Evolutionary conservation across 1,140 invertebrate genomes (phyloP).

Genomic region (Charaxes varanes): DNA sequence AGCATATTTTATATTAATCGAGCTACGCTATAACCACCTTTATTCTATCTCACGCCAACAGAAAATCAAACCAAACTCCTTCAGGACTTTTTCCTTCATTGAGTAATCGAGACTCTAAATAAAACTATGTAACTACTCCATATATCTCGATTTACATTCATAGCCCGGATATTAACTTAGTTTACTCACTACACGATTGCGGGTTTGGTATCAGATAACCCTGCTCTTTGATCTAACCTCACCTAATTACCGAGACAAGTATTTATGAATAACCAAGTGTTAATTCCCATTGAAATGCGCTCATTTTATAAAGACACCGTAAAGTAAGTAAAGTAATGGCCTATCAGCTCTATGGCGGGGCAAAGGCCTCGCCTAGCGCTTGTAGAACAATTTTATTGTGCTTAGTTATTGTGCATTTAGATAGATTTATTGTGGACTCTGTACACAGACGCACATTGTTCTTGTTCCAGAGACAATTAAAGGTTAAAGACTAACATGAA

Average conservation of each 20-base stretch:
- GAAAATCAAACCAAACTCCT: no score
- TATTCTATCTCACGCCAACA: no score
- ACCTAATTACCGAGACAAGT: conserved; percentile 11
- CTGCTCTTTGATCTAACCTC: conserved; percentile 3
- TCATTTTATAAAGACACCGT: conserved; percentile 15
- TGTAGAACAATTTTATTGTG: conserved; percentile 28
- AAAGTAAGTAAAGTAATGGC: conserved; percentile 22
- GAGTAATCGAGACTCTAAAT: no score
- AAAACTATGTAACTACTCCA: no score
- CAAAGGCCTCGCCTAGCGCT: conserved; percentile 19
- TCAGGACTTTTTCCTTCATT: no score
- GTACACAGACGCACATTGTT: conserved; percentile 23
- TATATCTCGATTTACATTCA: conserved; percentile 1
- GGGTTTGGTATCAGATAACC: conserved; percentile 5
- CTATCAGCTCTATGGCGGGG: conserved; percentile 17
- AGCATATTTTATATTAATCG: no score
- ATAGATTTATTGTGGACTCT: conserved; percentile 26
- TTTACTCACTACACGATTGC: conserved; percentile 1
- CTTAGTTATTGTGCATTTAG: conserved; percentile 21
- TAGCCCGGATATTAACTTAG: no score
- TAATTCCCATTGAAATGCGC: conserved; percentile 14
- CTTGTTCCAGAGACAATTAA: conserved; percentile 21
- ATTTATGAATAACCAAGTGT: conserved; percentile 14
- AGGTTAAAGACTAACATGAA: conserved; percentile 20
- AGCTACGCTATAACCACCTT: no score